A percentile compares a stretch with the other conserved stretches of the same genome.
Conservation (phyloP, 2,888 invertebrate species). For the Epirrhoe tristata region DNA sequence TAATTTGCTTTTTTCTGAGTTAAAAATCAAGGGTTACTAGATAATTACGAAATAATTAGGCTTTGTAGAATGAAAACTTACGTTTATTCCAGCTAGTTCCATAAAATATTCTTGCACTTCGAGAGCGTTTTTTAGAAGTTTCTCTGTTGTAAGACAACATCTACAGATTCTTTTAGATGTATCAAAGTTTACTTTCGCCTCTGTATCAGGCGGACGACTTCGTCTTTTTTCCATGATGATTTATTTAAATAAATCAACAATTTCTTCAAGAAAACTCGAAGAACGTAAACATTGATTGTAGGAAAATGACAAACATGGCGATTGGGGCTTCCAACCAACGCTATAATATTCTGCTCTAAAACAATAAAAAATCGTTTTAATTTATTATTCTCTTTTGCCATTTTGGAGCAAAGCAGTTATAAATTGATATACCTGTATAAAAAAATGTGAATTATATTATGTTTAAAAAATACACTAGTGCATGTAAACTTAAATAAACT, state of each 20-base stretch:
- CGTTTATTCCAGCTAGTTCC: conserved; percentile 67
- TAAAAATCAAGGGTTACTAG: background rate
- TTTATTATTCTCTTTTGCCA: background rate
- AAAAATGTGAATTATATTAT: too few relatives aligned
- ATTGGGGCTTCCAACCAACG: conserved; percentile 8
- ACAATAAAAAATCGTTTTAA: background rate
- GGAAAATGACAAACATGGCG: conserved; percentile 14
- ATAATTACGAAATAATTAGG: background rate
- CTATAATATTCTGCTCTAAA: background rate
- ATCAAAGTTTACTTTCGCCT: conserved; percentile 53
- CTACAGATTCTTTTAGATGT: conserved; percentile 61
- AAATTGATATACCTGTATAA: too few relatives aligned
- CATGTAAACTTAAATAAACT: background rate
- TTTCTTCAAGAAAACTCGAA: background rate
- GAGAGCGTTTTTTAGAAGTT: conserved; percentile 52
- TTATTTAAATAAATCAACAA: conserved; percentile 4
- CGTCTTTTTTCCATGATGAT: conserved; percentile 28
- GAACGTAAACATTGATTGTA: conserved; percentile 25
- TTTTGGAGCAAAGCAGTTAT: too few relatives aligned
- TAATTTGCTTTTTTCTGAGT: background rate
- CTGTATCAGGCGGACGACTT: conserved; percentile 34
- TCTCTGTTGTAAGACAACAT: conserved; percentile 68
- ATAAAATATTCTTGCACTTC: conserved; percentile 53
- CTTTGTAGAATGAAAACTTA: conserved; percentile 50
- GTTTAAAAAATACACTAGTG: too few relatives aligned